Percentiles rank a stretch among this genome's conserved stretches.
Evolutionary conservation across 2,113 vertebrate species (phyloP).

Genomic region (Notarius lentiginosus): DNA sequence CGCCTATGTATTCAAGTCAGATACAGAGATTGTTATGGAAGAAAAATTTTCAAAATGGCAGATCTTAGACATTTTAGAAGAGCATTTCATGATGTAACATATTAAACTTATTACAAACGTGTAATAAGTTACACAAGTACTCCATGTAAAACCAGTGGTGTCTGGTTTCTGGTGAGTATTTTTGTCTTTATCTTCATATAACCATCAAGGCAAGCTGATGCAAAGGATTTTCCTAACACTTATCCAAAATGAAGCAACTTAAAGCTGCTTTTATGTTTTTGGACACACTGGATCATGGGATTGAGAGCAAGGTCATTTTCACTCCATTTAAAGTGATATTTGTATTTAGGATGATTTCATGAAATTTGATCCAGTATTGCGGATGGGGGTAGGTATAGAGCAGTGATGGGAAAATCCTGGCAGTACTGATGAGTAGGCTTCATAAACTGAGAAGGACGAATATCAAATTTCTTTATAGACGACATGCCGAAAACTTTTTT

Average conservation of each 20-base stretch:
- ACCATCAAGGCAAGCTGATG: background rate
- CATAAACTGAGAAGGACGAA: background rate
- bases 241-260: background rate
- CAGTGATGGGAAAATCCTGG: background rate
- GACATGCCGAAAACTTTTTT: background rate
- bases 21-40: background rate
- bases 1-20: constrained; percentile 1
- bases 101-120: background rate
- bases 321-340: background rate
- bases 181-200: background rate
- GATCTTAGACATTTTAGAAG: background rate
- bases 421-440: background rate
- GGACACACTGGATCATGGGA: background rate
- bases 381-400: background rate
- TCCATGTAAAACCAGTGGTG: background rate
- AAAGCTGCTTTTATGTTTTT: background rate
- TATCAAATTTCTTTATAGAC: background rate
- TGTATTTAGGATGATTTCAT: background rate
- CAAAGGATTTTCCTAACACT: background rate
- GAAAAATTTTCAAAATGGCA: background rate
- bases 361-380: background rate
- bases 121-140: background rate
- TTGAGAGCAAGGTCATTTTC: background rate
- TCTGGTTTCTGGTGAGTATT: background rate
- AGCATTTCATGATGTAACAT: background rate